Evolutionary conservation across 2,113 vertebrate genomes (phyloP).

Genomic region (Lontra canadensis): DNA sequence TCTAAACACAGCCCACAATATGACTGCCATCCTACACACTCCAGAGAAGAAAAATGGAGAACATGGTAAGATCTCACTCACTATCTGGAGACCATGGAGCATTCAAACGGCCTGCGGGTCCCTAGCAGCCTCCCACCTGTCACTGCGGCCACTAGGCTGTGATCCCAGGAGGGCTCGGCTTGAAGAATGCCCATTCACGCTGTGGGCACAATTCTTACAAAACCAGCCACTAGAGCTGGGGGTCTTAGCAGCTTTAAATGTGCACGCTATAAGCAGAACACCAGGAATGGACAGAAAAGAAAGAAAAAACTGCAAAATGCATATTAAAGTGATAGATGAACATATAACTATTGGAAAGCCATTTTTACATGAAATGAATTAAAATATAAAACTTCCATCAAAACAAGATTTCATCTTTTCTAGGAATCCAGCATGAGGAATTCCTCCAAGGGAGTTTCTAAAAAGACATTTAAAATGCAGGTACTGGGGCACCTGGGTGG

Average conservation of each 20-base stretch:
- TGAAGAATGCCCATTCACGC: background rate
- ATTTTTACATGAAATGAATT: background rate
- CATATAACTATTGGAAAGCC: background rate
- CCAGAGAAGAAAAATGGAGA: background rate
- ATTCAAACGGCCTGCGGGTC: background rate
- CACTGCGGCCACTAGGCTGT: background rate
- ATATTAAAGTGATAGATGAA: background rate
- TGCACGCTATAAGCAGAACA: background rate
- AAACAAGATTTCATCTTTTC: constrained; percentile 26
- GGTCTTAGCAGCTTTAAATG: background rate
- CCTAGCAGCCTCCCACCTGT: background rate
- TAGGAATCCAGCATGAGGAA: background rate
- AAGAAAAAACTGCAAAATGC: background rate
- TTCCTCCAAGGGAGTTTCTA: background rate
- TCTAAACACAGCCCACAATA: constrained; percentile 4
- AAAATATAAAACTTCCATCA: background rate
- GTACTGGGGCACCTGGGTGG: background rate
- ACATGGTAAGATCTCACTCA: background rate
- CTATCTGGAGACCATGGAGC: background rate
- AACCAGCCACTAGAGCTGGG: background rate
- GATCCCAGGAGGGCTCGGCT: background rate
- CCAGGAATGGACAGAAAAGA: background rate
- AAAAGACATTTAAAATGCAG: background rate
- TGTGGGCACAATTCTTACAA: background rate
- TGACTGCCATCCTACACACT: background rate